A percentile compares a stretch with the other conserved stretches of the same genome.
Evolutionary conservation across 2,888 invertebrate genomes (phyloP).

Genomic region (Leptothorax acervorum): DNA sequence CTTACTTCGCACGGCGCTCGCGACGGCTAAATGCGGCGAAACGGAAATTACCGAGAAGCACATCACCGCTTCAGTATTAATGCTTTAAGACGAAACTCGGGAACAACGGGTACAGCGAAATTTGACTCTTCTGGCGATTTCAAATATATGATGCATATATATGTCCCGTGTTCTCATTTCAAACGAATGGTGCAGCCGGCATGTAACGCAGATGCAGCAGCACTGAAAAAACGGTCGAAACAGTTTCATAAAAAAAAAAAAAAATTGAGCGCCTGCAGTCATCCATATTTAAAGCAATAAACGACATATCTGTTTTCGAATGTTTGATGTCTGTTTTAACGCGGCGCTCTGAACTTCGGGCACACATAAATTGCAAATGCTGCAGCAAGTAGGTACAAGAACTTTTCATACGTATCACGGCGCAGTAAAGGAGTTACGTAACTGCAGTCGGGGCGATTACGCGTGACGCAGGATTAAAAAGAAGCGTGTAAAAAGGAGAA

Average conservation of each 20-base stretch:
- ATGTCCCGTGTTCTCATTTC: background rate
- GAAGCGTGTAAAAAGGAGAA: background rate
- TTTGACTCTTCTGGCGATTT: background rate
- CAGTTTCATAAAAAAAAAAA: background rate
- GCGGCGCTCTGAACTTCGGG: background rate
- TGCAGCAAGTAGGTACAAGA: background rate
- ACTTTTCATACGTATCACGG: constrained; percentile 28
- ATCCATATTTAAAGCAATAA: constrained; percentile 12
- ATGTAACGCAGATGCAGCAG: background rate
- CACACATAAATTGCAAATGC: constrained; percentile 12
- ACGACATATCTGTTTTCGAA: background rate
- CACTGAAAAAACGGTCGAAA: background rate
- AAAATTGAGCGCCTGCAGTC: background rate
- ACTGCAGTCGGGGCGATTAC: constrained; percentile 27
- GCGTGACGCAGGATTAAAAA: constrained; percentile 33
- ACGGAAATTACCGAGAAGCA: constrained; percentile 25
- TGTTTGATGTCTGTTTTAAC: constrained; percentile 25
- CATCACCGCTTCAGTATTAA: constrained; percentile 25
- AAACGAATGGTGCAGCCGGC: background rate
- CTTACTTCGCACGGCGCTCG: constrained; percentile 30
- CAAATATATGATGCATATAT: background rate
- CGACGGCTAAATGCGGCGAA: constrained; percentile 41
- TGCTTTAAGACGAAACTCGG: constrained; percentile 2
- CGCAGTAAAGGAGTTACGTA: constrained; percentile 13
- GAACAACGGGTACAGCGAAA: background rate